Evolutionary conservation across 2,113 vertebrate genomes (phyloP).

Genomic region (Nycticorax nycticorax): DNA sequence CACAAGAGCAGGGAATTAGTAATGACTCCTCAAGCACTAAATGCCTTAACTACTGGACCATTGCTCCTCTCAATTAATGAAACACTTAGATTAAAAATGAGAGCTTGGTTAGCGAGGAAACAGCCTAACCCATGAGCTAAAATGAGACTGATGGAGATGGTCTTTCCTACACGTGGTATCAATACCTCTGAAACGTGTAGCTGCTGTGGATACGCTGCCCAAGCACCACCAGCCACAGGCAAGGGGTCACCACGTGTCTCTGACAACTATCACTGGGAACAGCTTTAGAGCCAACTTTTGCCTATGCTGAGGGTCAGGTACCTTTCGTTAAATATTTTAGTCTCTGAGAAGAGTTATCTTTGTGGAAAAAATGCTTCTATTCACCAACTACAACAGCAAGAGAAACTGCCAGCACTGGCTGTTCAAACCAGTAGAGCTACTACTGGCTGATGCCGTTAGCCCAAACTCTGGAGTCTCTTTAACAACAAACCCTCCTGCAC

Average conservation of each 20-base stretch:
- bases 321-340: neutral
- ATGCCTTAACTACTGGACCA: neutral
- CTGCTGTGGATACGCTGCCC: neutral
- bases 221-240: neutral
- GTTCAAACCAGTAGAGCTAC: neutral
- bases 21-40: neutral
- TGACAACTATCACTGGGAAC: neutral
- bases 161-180: neutral
- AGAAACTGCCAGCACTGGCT: neutral
- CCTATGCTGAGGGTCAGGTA: neutral
- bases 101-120: neutral
- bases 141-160: neutral
- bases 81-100: neutral
- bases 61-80: neutral
- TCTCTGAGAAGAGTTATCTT: neutral
- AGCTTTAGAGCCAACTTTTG: neutral
- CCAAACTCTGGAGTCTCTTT: neutral
- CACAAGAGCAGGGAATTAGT: neutral
- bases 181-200: neutral
- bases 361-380: neutral
- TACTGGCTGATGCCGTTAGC: neutral
- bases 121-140: neutral
- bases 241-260: fast-evolving
- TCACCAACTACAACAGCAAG: neutral
- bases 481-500: neutral